A percentile compares a stretch with the other conserved stretches of the same genome.
These are phyloP conservation scores for Apamea crenata DNA, from an alignment of 2,888 invertebrate genomes.

Conservation along the genomic window DNA sequence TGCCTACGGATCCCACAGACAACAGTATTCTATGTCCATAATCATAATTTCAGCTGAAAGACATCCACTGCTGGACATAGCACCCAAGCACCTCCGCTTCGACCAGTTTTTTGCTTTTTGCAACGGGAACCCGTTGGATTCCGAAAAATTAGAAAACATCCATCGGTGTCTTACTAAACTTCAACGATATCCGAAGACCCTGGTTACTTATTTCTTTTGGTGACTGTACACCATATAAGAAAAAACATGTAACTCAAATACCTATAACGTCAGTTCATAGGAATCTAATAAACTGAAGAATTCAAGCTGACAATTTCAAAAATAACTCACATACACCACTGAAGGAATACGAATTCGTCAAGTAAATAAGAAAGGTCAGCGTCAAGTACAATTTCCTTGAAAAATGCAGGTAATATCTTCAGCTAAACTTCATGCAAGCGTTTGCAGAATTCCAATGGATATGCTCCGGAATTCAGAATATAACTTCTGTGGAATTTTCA, in stretches of 20 bases:
- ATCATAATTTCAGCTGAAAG: too few species aligned
- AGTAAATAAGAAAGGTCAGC: slow-evolving; percentile 40
- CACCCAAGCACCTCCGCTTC: too few species aligned
- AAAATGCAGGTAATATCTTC: slow-evolving; percentile 68
- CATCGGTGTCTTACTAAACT: too few species aligned
- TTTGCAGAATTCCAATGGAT: slow-evolving; percentile 61
- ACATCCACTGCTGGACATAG: too few species aligned
- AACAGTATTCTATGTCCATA: not conserved
- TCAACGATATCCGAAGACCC: too few species aligned
- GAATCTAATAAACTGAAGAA: not conserved
- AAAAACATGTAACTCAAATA: not conserved
- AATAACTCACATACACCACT: not conserved
- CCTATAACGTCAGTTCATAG: not conserved
- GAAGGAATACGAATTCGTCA: slow-evolving; percentile 25
- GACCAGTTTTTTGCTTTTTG: too few species aligned
- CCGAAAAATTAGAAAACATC: too few species aligned
- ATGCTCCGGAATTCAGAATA: slow-evolving; percentile 36
- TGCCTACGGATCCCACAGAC: not conserved
- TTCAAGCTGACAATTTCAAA: not conserved
- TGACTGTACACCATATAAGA: too few species aligned
- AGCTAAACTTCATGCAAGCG: slow-evolving; percentile 55
- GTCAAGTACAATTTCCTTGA: slow-evolving; percentile 47
- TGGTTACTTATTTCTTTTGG: too few species aligned
- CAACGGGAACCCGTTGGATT: too few species aligned
- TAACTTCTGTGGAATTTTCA: slow-evolving; percentile 44